Evolutionary conservation across 2,888 invertebrate species (phyloP), one percentile per base, ranked within the genome.

Genomic region (Caradrina kadenii): DNA sequence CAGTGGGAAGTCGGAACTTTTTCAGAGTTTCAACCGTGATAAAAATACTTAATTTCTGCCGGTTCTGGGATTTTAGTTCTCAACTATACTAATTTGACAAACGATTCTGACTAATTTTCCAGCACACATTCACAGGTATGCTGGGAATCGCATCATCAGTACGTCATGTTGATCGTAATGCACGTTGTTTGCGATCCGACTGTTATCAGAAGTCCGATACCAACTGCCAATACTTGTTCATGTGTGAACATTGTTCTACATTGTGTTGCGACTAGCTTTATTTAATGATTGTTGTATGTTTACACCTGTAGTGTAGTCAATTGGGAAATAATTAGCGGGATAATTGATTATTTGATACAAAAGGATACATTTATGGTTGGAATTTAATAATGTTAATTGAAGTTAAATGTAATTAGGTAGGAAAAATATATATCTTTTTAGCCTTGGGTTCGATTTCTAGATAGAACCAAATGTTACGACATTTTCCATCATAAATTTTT

Each of bases 131-230:
- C 31, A 31, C 55, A 67, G 21, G 13, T n/a, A 5, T 35, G 35
- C 35, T 35, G 35, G 2, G 8, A 39, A 39, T 1, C 21, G n/a
- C n/a, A n/a, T 15, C n/a, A 21, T 21, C 19, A 22, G 42, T 31
- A 31, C n/a, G 39, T 39, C 7, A 35, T 35, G 48, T 68, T 55
- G 15, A 63, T 63, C 31, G 39, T 53, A 48, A 31, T 42, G 50
- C 31, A 11, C 10, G 42, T 68, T 50, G 61, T 71, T 72, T 26
- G 52, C 19, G 1, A 35, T 17, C 26, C 39, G 1, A 31, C 42
- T 45, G 49, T 64, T 63, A 62, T 73, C 19, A 54, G 35, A 45
- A 17, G 64, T 50, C 31, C 17, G 8, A 55, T 60, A n/a, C 19
- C 31, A 52, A 39, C 26, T 1, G 45, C 17, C 35, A 49, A 19